Evolutionary conservation across 1,140 invertebrate species (phyloP).

Genomic region (Brachionus manjavacas): DNA sequence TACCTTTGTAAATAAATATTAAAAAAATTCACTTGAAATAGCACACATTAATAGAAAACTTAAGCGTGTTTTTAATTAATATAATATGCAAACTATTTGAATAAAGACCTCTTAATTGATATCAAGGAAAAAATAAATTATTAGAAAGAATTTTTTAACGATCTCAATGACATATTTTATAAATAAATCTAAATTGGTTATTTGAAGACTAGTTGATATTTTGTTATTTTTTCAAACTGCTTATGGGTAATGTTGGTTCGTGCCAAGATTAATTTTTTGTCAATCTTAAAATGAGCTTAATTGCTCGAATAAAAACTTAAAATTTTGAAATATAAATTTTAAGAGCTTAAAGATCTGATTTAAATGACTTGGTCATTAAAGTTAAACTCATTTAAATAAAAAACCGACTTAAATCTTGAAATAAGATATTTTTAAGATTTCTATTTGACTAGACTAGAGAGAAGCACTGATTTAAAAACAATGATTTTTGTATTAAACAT

Average conservation of each 20-base stretch:
- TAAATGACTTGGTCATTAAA: neutral
- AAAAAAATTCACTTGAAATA: neutral
- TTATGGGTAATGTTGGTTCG: neutral
- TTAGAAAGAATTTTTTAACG: neutral
- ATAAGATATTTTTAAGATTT: conserved; percentile 34
- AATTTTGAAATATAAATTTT: neutral
- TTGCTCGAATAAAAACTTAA: neutral
- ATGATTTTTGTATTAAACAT: neutral
- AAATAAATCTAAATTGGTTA: neutral
- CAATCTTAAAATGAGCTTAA: neutral
- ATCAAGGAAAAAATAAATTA: neutral
- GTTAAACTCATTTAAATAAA: neutral
- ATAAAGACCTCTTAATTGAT: neutral
- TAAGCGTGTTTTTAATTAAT: neutral
- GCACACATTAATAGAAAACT: neutral
- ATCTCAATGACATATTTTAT: neutral
- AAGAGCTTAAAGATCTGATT: neutral
- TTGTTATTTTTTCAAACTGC: neutral
- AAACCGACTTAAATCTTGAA: neutral
- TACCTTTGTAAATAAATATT: neutral
- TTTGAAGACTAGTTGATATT: neutral
- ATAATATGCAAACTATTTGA: neutral
- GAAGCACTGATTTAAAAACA: conserved; percentile 1
- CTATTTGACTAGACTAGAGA: conserved; percentile 14
- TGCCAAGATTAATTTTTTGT: neutral